A percentile compares a stretch with the other conserved stretches of the same genome.
phyloP scores from a whole-genome alignment of 2,797 vertebrate genomes.

The Helostoma temminkii region DNA sequence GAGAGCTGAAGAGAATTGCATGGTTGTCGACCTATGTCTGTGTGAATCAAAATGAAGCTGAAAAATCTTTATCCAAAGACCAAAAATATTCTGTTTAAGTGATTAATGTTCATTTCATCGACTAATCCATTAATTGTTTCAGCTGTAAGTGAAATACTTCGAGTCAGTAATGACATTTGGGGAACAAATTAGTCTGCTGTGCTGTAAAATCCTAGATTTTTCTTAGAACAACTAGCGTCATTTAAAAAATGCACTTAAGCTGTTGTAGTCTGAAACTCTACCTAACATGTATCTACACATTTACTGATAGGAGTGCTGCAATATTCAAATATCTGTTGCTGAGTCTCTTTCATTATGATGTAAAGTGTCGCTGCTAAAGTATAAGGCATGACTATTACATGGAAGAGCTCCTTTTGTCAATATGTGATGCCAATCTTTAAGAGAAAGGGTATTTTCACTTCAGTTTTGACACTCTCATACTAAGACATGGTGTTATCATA shows the following conservation, averaged over 20 bases:
- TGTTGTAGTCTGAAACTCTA: background rate
- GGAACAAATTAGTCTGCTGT: background rate
- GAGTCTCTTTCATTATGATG: background rate
- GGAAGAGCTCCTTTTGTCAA: too few relatives aligned
- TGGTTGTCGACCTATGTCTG: too few relatives aligned
- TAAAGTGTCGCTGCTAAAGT: constrained; percentile 10
- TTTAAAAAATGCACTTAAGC: too few relatives aligned
- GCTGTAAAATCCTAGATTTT: too few relatives aligned
- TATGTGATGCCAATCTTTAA: constrained; percentile 36
- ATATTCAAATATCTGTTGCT: background rate
- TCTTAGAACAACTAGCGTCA: too few relatives aligned
- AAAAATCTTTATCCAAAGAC: too few relatives aligned
- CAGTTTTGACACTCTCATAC: constrained; percentile 10
- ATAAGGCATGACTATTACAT: too few relatives aligned
- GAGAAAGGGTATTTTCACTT: constrained; percentile 19
- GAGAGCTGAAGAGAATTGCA: too few relatives aligned
- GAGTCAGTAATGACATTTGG: background rate
- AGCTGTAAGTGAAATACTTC: background rate
- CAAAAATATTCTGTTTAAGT: too few relatives aligned
- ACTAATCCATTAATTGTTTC: background rate
- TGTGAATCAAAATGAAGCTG: too few relatives aligned
- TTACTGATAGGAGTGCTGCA: background rate
- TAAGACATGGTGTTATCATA: constrained; percentile 24
- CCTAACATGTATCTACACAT: background rate
- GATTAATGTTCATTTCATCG: background rate